These are phyloP conservation scores for Jaculus jaculus DNA, from an alignment of 2,113 vertebrate species.

Conservation along the genomic window DNA sequence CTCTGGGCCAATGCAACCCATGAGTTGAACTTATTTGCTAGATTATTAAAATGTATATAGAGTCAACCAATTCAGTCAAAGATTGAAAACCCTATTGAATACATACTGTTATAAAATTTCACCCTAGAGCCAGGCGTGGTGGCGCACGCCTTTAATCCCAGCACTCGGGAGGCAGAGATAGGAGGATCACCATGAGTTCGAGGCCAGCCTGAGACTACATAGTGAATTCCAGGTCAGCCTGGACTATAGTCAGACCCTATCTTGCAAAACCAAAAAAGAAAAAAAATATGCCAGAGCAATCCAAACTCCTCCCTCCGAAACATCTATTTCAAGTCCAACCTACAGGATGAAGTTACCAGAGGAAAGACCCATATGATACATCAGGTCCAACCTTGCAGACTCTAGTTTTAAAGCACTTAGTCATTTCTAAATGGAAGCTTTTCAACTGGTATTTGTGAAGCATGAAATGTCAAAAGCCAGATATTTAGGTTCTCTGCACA, in stretches of 20 bases:
- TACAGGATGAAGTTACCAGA: background rate
- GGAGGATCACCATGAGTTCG: too few species aligned
- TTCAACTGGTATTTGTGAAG: conserved; percentile 7
- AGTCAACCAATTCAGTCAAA: background rate
- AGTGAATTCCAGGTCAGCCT: too few species aligned
- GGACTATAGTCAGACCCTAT: too few species aligned
- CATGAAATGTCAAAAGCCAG: conserved; percentile 41
- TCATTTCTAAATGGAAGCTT: conserved; percentile 43
- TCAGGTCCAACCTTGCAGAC: background rate
- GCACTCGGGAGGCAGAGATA: too few species aligned
- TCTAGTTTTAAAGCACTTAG: conserved; percentile 37
- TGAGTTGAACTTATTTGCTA: background rate
- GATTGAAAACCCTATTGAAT: background rate
- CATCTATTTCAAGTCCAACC: background rate
- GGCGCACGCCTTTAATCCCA: too few species aligned
- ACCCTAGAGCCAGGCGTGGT: background rate
- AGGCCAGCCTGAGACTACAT: too few species aligned
- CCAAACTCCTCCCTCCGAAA: background rate
- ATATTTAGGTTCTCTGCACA: background rate
- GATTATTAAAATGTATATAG: background rate
- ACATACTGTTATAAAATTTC: background rate
- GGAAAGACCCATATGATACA: background rate
- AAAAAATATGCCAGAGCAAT: background rate
- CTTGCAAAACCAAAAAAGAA: too few species aligned
- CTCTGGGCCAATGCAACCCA: too few species aligned